A percentile compares a stretch with the other conserved stretches of the same genome.
phyloP scores from a whole-genome alignment of 2,113 vertebrate species.

The Cynoglossus semilaevis region DNA sequence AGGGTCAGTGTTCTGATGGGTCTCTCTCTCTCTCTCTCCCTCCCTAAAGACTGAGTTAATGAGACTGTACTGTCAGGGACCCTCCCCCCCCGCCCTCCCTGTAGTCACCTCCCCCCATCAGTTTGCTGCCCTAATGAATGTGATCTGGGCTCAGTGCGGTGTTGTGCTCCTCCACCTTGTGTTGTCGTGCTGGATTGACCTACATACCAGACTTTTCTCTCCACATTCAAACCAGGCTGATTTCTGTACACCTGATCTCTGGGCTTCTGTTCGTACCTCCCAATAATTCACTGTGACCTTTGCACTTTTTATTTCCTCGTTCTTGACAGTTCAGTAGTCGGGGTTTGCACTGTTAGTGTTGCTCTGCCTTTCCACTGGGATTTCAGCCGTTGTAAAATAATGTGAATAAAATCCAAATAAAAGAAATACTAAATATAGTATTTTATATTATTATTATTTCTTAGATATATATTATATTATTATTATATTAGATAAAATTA shows the following conservation, averaged over 20 bases:
- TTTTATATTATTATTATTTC: too few species aligned
- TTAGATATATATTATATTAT: too few species aligned
- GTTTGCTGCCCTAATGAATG: conserved; percentile 39
- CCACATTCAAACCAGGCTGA: conserved; percentile 6
- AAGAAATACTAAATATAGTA: too few species aligned
- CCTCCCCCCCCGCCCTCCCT: conserved; percentile 10
- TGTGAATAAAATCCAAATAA: too few species aligned
- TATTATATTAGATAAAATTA: too few species aligned
- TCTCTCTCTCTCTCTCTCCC: conserved; percentile 11
- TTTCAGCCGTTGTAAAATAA: too few species aligned
- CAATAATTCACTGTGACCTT: conserved; percentile 2
- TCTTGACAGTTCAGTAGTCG: conserved; percentile 1
- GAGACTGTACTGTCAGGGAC: conserved; percentile 42
- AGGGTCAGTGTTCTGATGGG: conserved; percentile 27
- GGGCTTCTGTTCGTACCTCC: conserved; percentile 10
- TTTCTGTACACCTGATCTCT: conserved; percentile 23
- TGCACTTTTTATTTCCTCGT: conserved; percentile 3
- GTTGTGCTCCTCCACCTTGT: conserved; percentile 23
- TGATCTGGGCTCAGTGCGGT: conserved; percentile 37
- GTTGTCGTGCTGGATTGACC: conserved; percentile 39
- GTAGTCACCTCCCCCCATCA: conserved; percentile 26
- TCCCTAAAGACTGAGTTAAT: conserved; percentile 40
- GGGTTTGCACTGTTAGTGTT: too few species aligned
- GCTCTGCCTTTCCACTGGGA: too few species aligned
- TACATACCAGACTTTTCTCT: conserved; percentile 13